Evolutionary conservation across 2,113 vertebrate genomes (phyloP), one percentile per base, ranked within the genome.

Genomic region (Alces alces): DNA sequence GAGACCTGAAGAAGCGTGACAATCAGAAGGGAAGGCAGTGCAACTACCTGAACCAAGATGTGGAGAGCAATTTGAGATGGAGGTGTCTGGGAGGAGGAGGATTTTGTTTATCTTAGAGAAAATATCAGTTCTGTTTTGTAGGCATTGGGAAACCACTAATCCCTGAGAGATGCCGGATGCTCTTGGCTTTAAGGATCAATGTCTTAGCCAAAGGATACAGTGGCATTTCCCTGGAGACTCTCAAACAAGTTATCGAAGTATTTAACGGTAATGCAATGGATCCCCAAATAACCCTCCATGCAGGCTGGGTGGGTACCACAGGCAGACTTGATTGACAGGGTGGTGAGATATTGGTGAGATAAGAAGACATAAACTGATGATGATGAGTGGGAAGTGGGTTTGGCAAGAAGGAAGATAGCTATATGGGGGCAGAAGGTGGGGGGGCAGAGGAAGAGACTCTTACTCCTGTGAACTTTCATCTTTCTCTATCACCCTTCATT

Each of bases 181-280:
- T 99, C 80, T 98, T 99, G 92, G 99, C 99, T 0, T 98, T 99
- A 96, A 99, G 99, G 98, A 99, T 99, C 98, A 99, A 99, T 82
- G 99, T 99, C 93, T 98, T 99, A 97, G 99, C 99, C 87, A 99
- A 99, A 99, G 99, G 99, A 52, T 98, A 99, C 98, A 99, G 99
- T 50, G 99, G 99, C 54, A 99, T 99, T 98, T 99, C 99, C 84
- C 98, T 99, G 95, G 99, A 99, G 98, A 99, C 99, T 1, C 99
- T 99, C 78, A 98, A 99, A 73, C 99, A 99, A 98, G 99, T 99
- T 97, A 99, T 99, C 13, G 99, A 99, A 98, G 99, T 98, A 14
- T 99, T 99, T 98, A 99, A 99, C 39, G 99, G 99, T 99, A 99
- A 99, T 50, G 55, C 27, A 6, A 2, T 10, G 36, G 61, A 27